Percentiles rank a stretch among this genome's conserved stretches.
phyloP scores from a whole-genome alignment of 1,140 invertebrate species.

The Atta colombica region DNA sequence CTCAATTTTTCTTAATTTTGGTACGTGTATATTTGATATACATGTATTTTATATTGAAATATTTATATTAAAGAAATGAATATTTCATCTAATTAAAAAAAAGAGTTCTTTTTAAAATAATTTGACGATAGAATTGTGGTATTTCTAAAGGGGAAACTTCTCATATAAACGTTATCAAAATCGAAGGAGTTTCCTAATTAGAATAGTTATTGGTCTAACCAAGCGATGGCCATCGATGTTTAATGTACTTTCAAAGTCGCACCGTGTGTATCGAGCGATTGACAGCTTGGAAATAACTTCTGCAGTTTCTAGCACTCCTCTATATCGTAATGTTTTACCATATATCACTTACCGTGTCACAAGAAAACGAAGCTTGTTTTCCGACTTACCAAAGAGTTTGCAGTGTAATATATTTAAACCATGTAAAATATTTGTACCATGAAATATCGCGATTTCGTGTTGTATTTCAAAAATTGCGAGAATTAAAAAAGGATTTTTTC shows the following conservation, averaged over 20 bases:
- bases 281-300: conserved; percentile 38
- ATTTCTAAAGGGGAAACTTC: neutral
- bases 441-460: neutral
- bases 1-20: neutral
- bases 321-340: neutral
- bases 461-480: neutral
- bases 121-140: neutral
- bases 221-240: conserved; percentile 39
- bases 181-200: conserved; percentile 15
- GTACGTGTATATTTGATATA: neutral
- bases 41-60: neutral
- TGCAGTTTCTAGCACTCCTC: conserved; percentile 22
- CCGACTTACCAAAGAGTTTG: neutral
- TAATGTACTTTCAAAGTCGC: conserved; percentile 56
- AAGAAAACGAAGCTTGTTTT: conserved; percentile 1
- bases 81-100: neutral
- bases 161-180: neutral
- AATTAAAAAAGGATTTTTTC: neutral
- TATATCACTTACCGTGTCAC: neutral
- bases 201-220: neutral
- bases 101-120: neutral
- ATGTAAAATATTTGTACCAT: neutral
- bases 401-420: no score
- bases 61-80: conserved; percentile 1
- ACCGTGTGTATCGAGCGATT: neutral